Evolutionary conservation across 2,888 invertebrate genomes (phyloP).

Genomic region (Oscheius onirici): DNA sequence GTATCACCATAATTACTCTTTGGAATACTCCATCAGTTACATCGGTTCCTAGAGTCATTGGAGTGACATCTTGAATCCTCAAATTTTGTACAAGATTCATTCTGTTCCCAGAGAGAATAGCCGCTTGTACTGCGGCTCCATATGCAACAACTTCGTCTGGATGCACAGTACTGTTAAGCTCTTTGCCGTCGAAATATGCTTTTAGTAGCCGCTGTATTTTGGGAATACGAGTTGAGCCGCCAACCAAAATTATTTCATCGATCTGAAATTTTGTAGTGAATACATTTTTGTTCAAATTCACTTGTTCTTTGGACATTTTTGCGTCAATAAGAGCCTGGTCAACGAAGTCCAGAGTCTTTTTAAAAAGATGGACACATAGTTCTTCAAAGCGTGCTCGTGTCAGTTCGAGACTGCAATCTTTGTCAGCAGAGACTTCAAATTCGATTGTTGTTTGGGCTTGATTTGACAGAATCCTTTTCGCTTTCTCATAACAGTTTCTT

Average conservation of each 20-base stretch:
- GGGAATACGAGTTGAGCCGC: slow-evolving; percentile 95
- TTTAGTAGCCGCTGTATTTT: slow-evolving; percentile 96
- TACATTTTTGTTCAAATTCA: too few relatives aligned
- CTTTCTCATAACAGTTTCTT: too few relatives aligned
- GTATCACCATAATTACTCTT: slow-evolving; percentile 82
- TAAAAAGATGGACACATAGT: slow-evolving; percentile 86
- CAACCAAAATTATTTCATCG: slow-evolving; percentile 80
- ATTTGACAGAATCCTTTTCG: too few relatives aligned
- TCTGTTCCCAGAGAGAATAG: slow-evolving; percentile 81
- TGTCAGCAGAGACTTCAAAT: too few relatives aligned
- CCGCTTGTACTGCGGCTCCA: slow-evolving; percentile 78
- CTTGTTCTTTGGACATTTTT: slow-evolving; percentile 86
- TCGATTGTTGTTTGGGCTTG: too few relatives aligned
- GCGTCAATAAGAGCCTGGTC: slow-evolving; percentile 78
- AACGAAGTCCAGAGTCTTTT: slow-evolving; percentile 94
- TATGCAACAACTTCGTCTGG: slow-evolving; percentile 98
- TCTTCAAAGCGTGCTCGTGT: slow-evolving; percentile 92
- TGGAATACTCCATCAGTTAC: slow-evolving; percentile 95
- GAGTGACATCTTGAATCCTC: slow-evolving; percentile 89
- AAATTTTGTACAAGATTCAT: slow-evolving; percentile 82
- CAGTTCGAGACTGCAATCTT: slow-evolving; percentile 76
- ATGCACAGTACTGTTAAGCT: slow-evolving; percentile 92
- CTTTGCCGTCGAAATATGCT: slow-evolving; percentile 87
- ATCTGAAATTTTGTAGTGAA: slow-evolving; percentile 73
- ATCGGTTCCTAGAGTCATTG: slow-evolving; percentile 88